Percentiles rank a stretch among this genome's conserved stretches.
phyloP scores from a whole-genome alignment of 2,113 vertebrate genomes.

The Mastomys coucha region DNA sequence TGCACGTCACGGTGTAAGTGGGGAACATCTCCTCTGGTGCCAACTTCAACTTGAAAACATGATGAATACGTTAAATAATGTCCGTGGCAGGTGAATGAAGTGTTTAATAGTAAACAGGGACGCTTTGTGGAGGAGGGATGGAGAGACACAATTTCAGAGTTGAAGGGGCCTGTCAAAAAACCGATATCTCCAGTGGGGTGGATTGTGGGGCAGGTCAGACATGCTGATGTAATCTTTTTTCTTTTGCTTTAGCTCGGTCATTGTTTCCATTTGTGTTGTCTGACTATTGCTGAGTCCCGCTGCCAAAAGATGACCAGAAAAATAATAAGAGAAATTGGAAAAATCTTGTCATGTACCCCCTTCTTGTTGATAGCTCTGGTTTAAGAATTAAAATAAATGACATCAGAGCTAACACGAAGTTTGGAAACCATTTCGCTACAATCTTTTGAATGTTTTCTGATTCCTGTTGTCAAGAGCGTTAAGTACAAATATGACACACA shows the following conservation, averaged over 20 bases:
- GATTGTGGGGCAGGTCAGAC: neutral
- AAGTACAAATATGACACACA: neutral
- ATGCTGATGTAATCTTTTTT: neutral
- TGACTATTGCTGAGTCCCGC: neutral
- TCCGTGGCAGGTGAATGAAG: neutral
- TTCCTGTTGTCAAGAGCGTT: neutral
- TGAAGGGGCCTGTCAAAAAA: too few relatives aligned
- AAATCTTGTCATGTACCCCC: neutral
- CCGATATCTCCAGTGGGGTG: neutral
- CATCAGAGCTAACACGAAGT: constrained; percentile 12
- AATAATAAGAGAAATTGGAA: constrained; percentile 44
- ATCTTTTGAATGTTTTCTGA: neutral
- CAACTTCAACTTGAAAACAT: neutral
- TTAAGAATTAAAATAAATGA: neutral
- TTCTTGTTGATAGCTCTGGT: neutral
- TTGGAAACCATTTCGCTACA: constrained; percentile 15
- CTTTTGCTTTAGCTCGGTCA: neutral
- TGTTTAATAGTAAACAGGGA: neutral
- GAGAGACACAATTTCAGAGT: neutral
- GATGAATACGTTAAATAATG: neutral
- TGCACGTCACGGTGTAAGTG: neutral
- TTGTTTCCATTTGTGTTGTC: neutral
- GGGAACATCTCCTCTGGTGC: neutral
- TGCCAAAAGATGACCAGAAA: constrained; percentile 44
- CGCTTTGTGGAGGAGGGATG: neutral